Evolutionary conservation across 2,888 invertebrate species (phyloP).

Genomic region (Harpalus rubripes): DNA sequence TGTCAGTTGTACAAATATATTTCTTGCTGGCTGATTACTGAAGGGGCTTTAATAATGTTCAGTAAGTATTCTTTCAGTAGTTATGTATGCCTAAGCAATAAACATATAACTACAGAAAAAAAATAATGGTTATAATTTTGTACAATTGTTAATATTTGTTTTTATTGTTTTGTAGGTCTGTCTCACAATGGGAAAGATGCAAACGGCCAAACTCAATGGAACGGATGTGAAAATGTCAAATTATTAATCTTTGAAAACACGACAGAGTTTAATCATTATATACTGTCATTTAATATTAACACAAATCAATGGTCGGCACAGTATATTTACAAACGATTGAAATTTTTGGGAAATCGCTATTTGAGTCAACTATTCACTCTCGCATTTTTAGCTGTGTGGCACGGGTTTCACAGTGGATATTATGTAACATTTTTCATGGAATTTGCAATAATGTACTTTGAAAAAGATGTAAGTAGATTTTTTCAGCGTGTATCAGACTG

Average conservation of each 20-base stretch:
- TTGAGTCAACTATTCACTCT: constrained; percentile 91
- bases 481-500: not conserved
- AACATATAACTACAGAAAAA: too few relatives aligned
- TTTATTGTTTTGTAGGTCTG: constrained; percentile 80
- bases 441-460: constrained; percentile 91
- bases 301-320: constrained; percentile 97
- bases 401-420: constrained; percentile 96
- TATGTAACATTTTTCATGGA: constrained; percentile 96
- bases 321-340: constrained; percentile 93
- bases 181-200: constrained; percentile 88
- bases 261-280: constrained; percentile 91
- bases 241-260: constrained; percentile 90
- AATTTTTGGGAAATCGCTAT: constrained; percentile 90
- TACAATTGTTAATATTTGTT: too few relatives aligned
- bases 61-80: constrained; percentile 76
- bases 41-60: constrained; percentile 85
- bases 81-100: too few relatives aligned
- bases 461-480: constrained; percentile 85
- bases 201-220: constrained; percentile 86
- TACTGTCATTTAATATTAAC: constrained; percentile 95
- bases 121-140: too few relatives aligned
- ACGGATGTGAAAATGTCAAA: constrained; percentile 94
- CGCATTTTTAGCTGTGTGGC: constrained; percentile 95
- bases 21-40: constrained; percentile 94
- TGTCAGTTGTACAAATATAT: constrained; percentile 94